phyloP scores from a whole-genome alignment of 2,888 invertebrate genomes.

The Phengaris alcon region DNA sequence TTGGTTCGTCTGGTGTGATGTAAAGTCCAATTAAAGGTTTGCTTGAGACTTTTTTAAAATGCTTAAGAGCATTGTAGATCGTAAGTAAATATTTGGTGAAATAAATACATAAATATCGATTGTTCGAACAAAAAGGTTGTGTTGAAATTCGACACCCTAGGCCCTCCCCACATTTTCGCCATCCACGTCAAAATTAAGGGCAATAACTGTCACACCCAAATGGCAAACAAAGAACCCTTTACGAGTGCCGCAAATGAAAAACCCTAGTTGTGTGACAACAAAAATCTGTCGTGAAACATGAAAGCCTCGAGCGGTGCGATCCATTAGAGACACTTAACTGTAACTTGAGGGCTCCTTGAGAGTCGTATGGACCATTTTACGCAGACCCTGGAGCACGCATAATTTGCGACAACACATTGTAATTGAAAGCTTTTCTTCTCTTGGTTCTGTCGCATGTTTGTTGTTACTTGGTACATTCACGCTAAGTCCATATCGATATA shows the following conservation, averaged over 20 bases:
- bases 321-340: conserved; percentile 71
- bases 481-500: not conserved
- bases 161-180: conserved; percentile 29
- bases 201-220: conserved; percentile 38
- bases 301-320: conserved; percentile 65
- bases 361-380: conserved; percentile 55
- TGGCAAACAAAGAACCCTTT: conserved; percentile 41
- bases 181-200: conserved; percentile 35
- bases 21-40: too few species aligned
- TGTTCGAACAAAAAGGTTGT: not conserved
- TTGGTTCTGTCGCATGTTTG: not conserved
- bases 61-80: not conserved
- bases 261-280: conserved; percentile 63
- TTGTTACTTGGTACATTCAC: not conserved
- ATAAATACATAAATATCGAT: not conserved
- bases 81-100: not conserved
- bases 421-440: conserved; percentile 20
- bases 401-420: conserved; percentile 29
- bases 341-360: conserved; percentile 58
- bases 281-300: conserved; percentile 61
- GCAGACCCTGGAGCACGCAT: conserved; percentile 44
- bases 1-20: too few species aligned
- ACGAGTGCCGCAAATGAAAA: conserved; percentile 53
- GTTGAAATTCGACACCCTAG: not conserved
- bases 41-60: too few species aligned